Evolutionary conservation across 2,797 vertebrate genomes (phyloP).

Genomic region (Phrynocephalus guinanensis): DNA sequence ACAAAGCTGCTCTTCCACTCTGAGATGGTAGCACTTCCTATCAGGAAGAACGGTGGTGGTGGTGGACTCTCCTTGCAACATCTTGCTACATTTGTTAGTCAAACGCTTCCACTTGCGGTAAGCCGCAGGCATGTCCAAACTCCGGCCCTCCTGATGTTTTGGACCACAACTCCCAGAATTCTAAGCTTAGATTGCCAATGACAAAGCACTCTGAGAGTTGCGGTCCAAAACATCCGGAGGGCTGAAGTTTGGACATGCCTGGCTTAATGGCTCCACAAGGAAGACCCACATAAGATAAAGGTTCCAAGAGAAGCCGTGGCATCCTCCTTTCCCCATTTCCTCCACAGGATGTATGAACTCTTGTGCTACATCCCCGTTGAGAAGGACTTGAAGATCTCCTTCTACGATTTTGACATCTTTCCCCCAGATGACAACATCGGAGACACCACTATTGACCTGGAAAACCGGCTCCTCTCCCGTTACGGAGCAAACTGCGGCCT

Average conservation of each 20-base stretch:
- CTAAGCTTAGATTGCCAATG: too few species aligned
- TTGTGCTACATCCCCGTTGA: conserved; percentile 74
- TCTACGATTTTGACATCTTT: conserved; percentile 75
- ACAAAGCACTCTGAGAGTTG: too few species aligned
- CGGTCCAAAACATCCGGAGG: too few species aligned
- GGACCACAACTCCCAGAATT: too few species aligned
- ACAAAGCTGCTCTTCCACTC: too few species aligned
- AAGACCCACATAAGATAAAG: neutral
- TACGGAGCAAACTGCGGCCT: conserved; percentile 78
- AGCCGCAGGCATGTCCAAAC: too few species aligned
- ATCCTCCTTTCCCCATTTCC: neutral
- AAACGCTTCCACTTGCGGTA: neutral
- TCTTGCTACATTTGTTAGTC: neutral
- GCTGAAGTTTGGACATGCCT: too few species aligned
- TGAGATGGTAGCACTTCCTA: too few species aligned
- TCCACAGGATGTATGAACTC: conserved; percentile 75
- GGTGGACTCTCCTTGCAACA: too few species aligned
- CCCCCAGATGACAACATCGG: conserved; percentile 75
- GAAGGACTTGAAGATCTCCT: conserved; percentile 76
- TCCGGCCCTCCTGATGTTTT: too few species aligned
- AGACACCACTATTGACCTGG: conserved; percentile 77
- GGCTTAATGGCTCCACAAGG: neutral
- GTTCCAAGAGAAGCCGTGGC: neutral
- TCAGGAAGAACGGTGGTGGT: too few species aligned
- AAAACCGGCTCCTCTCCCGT: conserved; percentile 76